Base-by-base conservation (phyloP, 2,797 vertebrate genomes). In the Muscicapa comitata region DNA sequence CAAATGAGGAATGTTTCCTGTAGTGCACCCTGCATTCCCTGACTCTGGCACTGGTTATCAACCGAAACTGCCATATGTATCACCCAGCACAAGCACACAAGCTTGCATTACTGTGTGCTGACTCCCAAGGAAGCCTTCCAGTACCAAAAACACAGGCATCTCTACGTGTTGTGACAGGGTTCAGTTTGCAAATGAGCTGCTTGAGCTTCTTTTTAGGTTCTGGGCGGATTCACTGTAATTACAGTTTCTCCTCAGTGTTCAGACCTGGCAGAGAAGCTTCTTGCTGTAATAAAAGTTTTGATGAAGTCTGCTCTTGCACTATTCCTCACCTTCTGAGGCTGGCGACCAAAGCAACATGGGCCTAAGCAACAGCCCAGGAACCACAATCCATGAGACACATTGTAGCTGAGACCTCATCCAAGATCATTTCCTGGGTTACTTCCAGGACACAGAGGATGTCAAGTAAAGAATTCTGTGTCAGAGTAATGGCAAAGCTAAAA, bases 291-390 rank as follows among this genome's bases (percentile, higher is more conserved):
- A 42, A 3, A 53, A 45, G 29, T 21, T 58, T 78, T 73, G 55
- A 57, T 31, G 25, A 79, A 86, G 26, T 61, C 63, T 72, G 3
- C 35, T 65, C 47, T 50, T 45, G 55, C 16, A 50, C 45, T 70
- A 16, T n/a, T 84, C 19, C 42, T 38, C 38, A 48, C 16, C 33
- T 77, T 16, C 73, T 38, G n/a, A 45, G 61, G 68, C 19, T 66
- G 0, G 0, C 31, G 33, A 75, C 4, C 19, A 59, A 78, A 85
- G 42, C 16, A 42, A 47, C 40, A 5, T 1, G 2, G 4, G 17
- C 33, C 29, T 58, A 67, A 59, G 7, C 11, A 87, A 54, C 38
- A 71, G 48, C 11, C 59, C 58, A 55, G 33, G 33, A 90, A 61
- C 10, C 23, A 18, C 7, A 40, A 71, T 28, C 53, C 5, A 1